Evolutionary conservation across 1,140 invertebrate genomes (phyloP).

Genomic region (Zaprionus kolodkinae): DNA sequence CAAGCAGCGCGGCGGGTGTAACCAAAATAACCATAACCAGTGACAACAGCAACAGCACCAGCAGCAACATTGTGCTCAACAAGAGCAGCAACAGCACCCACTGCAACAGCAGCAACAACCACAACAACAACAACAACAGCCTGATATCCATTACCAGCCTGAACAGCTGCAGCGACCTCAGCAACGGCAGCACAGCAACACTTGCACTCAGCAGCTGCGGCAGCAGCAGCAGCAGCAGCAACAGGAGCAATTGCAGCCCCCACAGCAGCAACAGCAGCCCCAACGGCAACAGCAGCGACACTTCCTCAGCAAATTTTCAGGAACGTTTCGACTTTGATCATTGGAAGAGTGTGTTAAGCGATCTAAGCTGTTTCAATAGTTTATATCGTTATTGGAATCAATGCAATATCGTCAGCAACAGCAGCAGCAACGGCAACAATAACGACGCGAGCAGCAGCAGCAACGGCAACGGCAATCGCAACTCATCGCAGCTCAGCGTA

Average conservation of each 20-base stretch:
- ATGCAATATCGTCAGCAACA: conserved; percentile 38
- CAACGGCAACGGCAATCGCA: conserved; percentile 35
- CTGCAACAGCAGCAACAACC: conserved; percentile 33
- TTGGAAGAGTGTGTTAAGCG: conserved; percentile 74
- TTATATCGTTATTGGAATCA: conserved; percentile 80
- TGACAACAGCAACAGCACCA: conserved; percentile 47
- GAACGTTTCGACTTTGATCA: conserved; percentile 78
- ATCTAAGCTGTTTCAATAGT: conserved; percentile 77
- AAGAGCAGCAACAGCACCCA: conserved; percentile 26
- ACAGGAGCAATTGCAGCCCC: conserved; percentile 24
- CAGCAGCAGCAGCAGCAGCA: conserved; percentile 25
- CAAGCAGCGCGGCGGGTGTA: conserved; percentile 13
- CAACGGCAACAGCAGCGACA: conserved; percentile 63
- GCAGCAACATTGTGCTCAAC: conserved; percentile 38
- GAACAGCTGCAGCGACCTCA: conserved; percentile 66
- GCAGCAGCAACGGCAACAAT: conserved; percentile 12
- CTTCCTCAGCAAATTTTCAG: conserved; percentile 79
- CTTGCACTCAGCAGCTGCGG: conserved; percentile 37
- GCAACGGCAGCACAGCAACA: conserved; percentile 61
- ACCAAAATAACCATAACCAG: too few species aligned
- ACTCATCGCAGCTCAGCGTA: conserved; percentile 20
- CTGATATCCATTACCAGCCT: conserved; percentile 69
- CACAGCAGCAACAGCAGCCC: conserved; percentile 26
- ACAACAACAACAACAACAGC: conserved; percentile 60
- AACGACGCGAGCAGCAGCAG: conserved; percentile 2